phyloP scores from a whole-genome alignment of 2,797 vertebrate genomes.

The Lagorchestes hirsutus region DNA sequence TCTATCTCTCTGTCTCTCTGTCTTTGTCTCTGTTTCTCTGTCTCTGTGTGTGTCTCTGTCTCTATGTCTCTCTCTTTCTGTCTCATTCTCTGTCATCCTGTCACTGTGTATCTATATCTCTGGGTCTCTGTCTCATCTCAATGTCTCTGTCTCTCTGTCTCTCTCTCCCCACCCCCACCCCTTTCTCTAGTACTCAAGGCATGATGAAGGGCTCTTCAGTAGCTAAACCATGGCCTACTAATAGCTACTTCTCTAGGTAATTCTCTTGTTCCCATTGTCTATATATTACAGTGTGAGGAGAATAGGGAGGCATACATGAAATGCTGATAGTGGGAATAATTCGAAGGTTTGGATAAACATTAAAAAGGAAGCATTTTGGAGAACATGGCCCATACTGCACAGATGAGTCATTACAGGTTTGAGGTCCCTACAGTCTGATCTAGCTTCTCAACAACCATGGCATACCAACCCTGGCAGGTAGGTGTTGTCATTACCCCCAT shows the following conservation, averaged over 20 bases:
- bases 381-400: slow-evolving; percentile 15
- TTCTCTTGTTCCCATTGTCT: background rate
- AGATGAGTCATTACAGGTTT: background rate
- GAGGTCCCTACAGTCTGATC: background rate
- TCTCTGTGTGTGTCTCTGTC: too few relatives aligned
- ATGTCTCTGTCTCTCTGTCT: background rate
- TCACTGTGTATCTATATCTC: background rate
- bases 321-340: slow-evolving; percentile 9
- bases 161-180: background rate
- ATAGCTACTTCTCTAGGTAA: background rate
- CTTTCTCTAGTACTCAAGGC: background rate
- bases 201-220: background rate
- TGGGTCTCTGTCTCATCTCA: background rate
- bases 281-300: background rate
- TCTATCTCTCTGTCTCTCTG: too few relatives aligned
- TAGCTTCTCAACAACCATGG: background rate
- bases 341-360: background rate
- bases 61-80: background rate
- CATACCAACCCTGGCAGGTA: background rate
- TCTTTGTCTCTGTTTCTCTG: background rate
- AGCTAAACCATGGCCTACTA: background rate
- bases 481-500: background rate
- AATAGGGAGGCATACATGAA: background rate
- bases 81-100: background rate
- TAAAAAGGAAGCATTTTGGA: background rate